Evolutionary conservation across 2,888 invertebrate genomes (phyloP).

Genomic region (Macaria liturata): DNA sequence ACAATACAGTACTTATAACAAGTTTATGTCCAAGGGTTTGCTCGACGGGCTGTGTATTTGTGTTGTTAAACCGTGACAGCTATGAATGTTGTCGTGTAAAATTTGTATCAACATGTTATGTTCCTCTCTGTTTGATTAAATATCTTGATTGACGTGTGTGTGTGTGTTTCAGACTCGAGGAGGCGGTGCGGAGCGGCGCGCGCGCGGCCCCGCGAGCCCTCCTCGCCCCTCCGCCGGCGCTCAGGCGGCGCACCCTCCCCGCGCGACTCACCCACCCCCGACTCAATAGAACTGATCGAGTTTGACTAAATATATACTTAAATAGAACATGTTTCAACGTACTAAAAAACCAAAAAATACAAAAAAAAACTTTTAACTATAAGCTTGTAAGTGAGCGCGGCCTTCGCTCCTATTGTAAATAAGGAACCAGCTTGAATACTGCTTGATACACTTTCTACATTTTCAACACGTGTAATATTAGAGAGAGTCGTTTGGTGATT

Average conservation of each 20-base stretch:
- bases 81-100: too few species aligned
- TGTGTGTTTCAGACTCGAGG: slow-evolving; percentile 66
- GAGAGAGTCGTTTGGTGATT: slow-evolving; percentile 47
- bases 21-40: too few species aligned
- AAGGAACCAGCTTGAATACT: slow-evolving; percentile 63
- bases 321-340: slow-evolving; percentile 37
- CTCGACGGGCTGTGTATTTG: too few species aligned
- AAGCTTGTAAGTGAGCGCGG: slow-evolving; percentile 63
- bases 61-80: too few species aligned
- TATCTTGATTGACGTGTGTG: too few species aligned
- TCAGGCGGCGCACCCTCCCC: slow-evolving; percentile 49
- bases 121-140: too few species aligned
- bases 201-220: slow-evolving; percentile 70
- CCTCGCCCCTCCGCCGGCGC: slow-evolving; percentile 63
- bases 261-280: slow-evolving; percentile 39
- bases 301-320: slow-evolving; percentile 36
- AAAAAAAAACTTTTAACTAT: slow-evolving; percentile 58
- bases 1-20: too few species aligned
- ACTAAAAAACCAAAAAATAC: slow-evolving; percentile 43
- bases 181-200: slow-evolving; percentile 53
- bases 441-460: slow-evolving; percentile 74
- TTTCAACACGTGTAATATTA: slow-evolving; percentile 65
- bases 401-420: slow-evolving; percentile 66
- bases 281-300: slow-evolving; percentile 47
- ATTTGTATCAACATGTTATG: too few species aligned